Base-by-base conservation (phyloP, 1,140 invertebrate genomes). In the Muscidifurax raptorellus region DNA sequence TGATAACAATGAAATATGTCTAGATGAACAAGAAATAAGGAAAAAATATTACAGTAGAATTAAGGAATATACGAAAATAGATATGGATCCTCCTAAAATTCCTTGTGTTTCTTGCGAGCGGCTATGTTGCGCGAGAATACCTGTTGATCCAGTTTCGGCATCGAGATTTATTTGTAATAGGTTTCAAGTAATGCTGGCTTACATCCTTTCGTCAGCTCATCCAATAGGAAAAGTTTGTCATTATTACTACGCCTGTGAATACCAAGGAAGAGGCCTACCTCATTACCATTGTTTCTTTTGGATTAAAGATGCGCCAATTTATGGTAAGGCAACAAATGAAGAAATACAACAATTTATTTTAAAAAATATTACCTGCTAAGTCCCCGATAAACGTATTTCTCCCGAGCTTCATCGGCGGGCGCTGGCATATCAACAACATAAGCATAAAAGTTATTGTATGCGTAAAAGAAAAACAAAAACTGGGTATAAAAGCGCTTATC, bases 281-380 rank as follows among this genome's bases (percentile, higher is more conserved):
- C 89, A 90, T 81, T 90, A 90, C 86, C 89, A 91, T 87, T 83
- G 90, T 72, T 86, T 89, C 84, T 86, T 90, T 83, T 90, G 90
- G 90, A 86, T 91, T 13, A 84, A 90, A 86, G 85, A 88, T 81
- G 90, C 87, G 30, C 90, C 89, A n/a, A 86, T 90, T 64, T 28
- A 87, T 27, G 85, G 85, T 36, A 69, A 84, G 80, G 82, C 76
- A 28, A 59, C 85, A 28, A 82, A 85, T 86, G 86, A 88, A 67
- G 88, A 92, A 82, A 88, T 92, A 5, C 87, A 87, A 32, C 5
- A 84, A 25, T 91, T 91, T 81, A 91, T 91, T 88, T 66, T 80
- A 32, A 87, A 78, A 64, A 88, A 91, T 86, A 86, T 90, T 15
- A 91, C 89, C 40, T 91, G 90, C 86, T 79, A 74, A 67, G 82